A percentile compares a stretch with the other conserved stretches of the same genome.
Evolutionary conservation across 1,140 invertebrate genomes (phyloP).

Genomic region (Cydia pomonella): DNA sequence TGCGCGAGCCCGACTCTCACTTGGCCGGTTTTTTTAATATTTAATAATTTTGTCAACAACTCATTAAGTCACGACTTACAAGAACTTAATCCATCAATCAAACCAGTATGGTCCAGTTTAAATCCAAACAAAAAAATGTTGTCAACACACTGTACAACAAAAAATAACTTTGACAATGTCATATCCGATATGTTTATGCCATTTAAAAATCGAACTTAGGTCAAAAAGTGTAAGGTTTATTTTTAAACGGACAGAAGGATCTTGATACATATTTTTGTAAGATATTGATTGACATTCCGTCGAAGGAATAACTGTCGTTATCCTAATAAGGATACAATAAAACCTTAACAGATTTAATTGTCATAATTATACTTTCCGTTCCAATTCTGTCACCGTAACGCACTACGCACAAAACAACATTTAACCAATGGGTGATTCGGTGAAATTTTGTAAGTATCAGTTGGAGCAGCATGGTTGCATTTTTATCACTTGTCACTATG

Average conservation of each 20-base stretch:
- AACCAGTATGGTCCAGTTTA: background rate
- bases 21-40: background rate
- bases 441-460: too few species aligned
- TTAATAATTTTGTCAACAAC: slow-evolving; percentile 2
- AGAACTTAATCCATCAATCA: slow-evolving; percentile 14
- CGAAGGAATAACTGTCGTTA: slow-evolving; percentile 12
- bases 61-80: background rate
- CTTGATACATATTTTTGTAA: background rate
- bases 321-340: slow-evolving; percentile 66
- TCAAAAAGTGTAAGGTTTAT: background rate
- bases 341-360: slow-evolving; percentile 73
- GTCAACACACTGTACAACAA: background rate
- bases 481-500: too few species aligned
- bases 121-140: slow-evolving; percentile 8
- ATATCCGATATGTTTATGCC: background rate
- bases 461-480: too few species aligned
- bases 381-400: slow-evolving; percentile 52
- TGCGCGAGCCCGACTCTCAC: too few species aligned
- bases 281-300: background rate
- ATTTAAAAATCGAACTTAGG: background rate
- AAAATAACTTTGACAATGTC: background rate
- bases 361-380: slow-evolving; percentile 63
- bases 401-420: slow-evolving; percentile 35
- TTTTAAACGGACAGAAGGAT: background rate
- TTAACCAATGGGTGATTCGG: slow-evolving; percentile 36